Base-by-base conservation (phyloP, 2,888 invertebrate genomes). In the Dryomyza anilis region DNA sequence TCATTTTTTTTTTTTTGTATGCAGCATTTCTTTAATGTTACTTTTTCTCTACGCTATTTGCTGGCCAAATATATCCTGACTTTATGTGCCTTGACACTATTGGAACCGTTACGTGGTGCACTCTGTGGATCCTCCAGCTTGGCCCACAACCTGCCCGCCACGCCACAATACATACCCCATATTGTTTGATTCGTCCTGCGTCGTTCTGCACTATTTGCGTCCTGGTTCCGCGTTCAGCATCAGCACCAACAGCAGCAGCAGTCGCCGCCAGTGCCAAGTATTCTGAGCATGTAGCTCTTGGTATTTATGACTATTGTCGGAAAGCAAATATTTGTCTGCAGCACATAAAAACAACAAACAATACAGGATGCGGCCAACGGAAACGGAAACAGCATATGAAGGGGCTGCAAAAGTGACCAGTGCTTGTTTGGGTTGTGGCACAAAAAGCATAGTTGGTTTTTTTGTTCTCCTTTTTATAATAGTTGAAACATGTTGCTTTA, bases 271-370 rank as follows among this genome's bases (percentile, higher is more conserved):
- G 70, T 60, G 76, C 78, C 76, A 79, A 78, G 77, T 78, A 79
- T 79, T 76, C 80, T 74, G 80, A 74, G 76, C 79, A 80, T 79
- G 79, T 79, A 80, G 78, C 80, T 79, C 78, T 80, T 80, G 79
- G 80, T 80, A 80, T 81, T 80, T 81, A 81, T 81, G 80, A 81
- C 81, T 81, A 76, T 81, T 79, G 78, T 79, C 80, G 81, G 80
- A 81, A 80, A 80, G 81, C 80, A 81, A 81, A 81, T 81, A 81
- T 81, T 81, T 81, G 80, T 81, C 80, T 80, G 81, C 80, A 81
- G 76, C 78, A 76, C 75, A 80, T 78, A 79, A 79, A 80, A 81
- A 80, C 78, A 80, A 77, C 78, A 80, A 33, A 57, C 39, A 39
- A 39, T 3, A 39, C 39, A 23, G 39, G 39, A 56, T 39, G n/a